A percentile compares a stretch with the other conserved stretches of the same genome.
Conservation (phyloP, 2,797 vertebrate species). For the Girardinus metallicus region DNA sequence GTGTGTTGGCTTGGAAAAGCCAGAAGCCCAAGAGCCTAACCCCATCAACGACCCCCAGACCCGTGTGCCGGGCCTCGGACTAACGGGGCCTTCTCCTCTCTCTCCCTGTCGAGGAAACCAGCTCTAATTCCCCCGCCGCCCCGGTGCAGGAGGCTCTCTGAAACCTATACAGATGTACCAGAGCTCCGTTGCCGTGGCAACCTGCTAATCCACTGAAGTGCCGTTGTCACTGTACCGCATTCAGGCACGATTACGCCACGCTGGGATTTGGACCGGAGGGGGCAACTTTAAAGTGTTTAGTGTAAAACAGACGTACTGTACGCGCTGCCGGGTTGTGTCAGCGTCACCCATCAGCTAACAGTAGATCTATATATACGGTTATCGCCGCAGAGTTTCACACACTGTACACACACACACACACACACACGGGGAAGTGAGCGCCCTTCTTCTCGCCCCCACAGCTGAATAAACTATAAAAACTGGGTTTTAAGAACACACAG, state of each 20-base stretch:
- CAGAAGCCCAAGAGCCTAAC: constrained; percentile 24
- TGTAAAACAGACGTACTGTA: constrained; percentile 46
- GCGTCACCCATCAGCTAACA: constrained; percentile 30
- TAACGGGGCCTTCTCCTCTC: constrained; percentile 40
- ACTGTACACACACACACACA: background rate
- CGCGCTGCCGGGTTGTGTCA: constrained; percentile 43
- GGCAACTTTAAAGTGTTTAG: constrained; percentile 59
- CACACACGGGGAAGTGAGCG: background rate
- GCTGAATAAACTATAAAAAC: background rate
- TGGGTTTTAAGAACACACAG: background rate
- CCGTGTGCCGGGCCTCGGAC: constrained; percentile 16
- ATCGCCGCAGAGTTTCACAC: constrained; percentile 2
- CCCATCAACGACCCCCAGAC: constrained; percentile 23
- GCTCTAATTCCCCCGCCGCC: constrained; percentile 36
- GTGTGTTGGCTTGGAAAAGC: constrained; percentile 1
- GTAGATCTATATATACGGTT: background rate
- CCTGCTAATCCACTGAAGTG: constrained; percentile 77
- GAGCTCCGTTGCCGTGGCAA: constrained; percentile 73
- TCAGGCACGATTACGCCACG: constrained; percentile 68
- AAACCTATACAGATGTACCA: constrained; percentile 76
- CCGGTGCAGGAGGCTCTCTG: constrained; percentile 46
- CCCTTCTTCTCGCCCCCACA: background rate
- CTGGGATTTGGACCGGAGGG: constrained; percentile 68
- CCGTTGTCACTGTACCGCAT: constrained; percentile 72
- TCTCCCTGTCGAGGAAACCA: constrained; percentile 54